A percentile compares a stretch with the other conserved stretches of the same genome.
These are phyloP conservation scores for Drosophila auraria DNA, from an alignment of 1,140 invertebrate species.

Conservation along the genomic window DNA sequence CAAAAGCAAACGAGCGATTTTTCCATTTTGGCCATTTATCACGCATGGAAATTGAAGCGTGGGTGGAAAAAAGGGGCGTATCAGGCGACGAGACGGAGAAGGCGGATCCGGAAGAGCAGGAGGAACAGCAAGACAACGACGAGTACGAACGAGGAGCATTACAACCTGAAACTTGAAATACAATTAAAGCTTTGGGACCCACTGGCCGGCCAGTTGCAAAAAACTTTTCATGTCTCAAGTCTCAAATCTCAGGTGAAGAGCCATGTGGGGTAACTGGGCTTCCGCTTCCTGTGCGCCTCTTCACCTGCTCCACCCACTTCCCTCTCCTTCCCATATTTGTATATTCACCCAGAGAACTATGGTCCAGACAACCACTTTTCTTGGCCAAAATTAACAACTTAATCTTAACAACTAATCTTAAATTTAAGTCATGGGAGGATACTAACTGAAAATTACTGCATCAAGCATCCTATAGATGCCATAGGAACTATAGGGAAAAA, in stretches of 20 bases:
- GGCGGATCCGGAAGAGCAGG: not conserved
- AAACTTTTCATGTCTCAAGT: slow-evolving; percentile 63
- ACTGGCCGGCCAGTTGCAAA: slow-evolving; percentile 39
- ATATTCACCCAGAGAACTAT: not conserved
- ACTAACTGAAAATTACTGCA: too few species aligned
- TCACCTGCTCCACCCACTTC: not conserved
- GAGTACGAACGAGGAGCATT: not conserved
- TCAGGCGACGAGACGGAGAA: not conserved
- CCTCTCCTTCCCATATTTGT: not conserved
- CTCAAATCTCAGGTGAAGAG: slow-evolving; percentile 39
- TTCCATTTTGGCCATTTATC: slow-evolving; percentile 58
- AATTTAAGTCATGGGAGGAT: too few species aligned
- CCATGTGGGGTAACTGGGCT: slow-evolving; percentile 31
- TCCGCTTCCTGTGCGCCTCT: slow-evolving; percentile 12
- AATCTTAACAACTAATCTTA: too few species aligned
- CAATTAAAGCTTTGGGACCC: slow-evolving; percentile 73
- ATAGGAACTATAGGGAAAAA: too few species aligned
- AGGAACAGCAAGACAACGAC: not conserved
- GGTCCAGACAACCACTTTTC: too few species aligned
- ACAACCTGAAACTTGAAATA: slow-evolving; percentile 63
- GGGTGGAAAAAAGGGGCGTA: not conserved
- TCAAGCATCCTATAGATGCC: too few species aligned
- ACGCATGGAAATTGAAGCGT: slow-evolving; percentile 54
- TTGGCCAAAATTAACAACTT: too few species aligned
- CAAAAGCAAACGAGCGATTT: slow-evolving; percentile 33